Base-by-base conservation (phyloP, 2,797 vertebrate genomes). In the Scarus forsteni region DNA sequence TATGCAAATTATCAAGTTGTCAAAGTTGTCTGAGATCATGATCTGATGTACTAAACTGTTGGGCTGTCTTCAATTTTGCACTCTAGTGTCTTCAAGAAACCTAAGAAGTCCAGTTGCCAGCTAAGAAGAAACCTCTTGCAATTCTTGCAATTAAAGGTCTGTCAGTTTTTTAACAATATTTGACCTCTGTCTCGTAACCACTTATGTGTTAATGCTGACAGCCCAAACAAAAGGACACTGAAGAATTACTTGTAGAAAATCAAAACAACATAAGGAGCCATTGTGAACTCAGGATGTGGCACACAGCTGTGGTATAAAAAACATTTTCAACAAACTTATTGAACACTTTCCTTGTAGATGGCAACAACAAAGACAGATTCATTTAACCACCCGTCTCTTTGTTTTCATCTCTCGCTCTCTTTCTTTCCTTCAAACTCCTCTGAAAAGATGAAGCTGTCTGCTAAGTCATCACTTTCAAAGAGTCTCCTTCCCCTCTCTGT, bases 381-480 rank as follows among this genome's bases (percentile, higher is more conserved):
- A 89, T 89, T 83, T 87, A 86, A 80, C 61, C 45, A 57, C 70
- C 56, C 51, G 58, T 75, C 51, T 75, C 48, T 78, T 48, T 68
- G 60, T 79, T 58, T 66, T 13, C 42, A 49, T 62, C 27, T 66
- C 53, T 79, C 77, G 57, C 77, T 78, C n/a, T 75, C 66, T 77
- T 60, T 48, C 60, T 76, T 75, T 73, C 69, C 80, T 72, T 77
- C 58, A 69, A 72, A 50, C 63, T 66, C 87, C 90, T 73, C 81
- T 88, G 81, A 88, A 90, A 88, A 90, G 68, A 86, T 54, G 73
- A 70, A 71, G 62, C 82, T 81, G 91, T 85, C 88, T 90, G 86
- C 87, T 88, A 92, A 90, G 91, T 93, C 92, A 91, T 93, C 79
- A 88, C 66, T 90, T 92, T 92, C 75, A 85, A 84, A 84, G 80